These are phyloP conservation scores for Heliconius hermathena DNA, from an alignment of 1,140 invertebrate species.

Conservation along the genomic window DNA sequence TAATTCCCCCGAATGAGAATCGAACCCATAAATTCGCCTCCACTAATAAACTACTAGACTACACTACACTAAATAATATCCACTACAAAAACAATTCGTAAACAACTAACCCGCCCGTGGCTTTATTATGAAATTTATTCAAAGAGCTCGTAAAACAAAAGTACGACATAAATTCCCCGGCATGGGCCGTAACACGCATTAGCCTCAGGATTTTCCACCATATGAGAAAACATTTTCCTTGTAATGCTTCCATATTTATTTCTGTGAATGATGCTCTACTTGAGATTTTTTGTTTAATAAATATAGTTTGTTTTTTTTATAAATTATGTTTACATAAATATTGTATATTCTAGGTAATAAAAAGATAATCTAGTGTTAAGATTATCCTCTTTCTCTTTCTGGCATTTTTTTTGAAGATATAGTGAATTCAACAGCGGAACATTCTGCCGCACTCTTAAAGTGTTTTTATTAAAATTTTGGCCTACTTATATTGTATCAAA, in stretches of 20 bases:
- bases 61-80: not conserved
- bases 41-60: conserved; percentile 8
- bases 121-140: conserved; percentile 64
- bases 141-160: conserved; percentile 69
- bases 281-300: conserved; percentile 24
- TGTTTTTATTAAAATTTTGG: too few relatives aligned
- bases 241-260: conserved; percentile 46
- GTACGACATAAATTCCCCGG: conserved; percentile 65
- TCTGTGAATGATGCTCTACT: conserved; percentile 55
- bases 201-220: conserved; percentile 67
- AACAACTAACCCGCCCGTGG: conserved; percentile 45
- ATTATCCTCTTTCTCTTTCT: too few relatives aligned
- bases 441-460: too few relatives aligned
- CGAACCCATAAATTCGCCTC: not conserved
- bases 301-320: not conserved
- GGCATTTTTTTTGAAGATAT: too few relatives aligned
- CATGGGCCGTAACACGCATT: conserved; percentile 60
- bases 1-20: not conserved
- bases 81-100: conserved; percentile 31
- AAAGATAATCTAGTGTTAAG: too few relatives aligned
- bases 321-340: not conserved
- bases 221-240: conserved; percentile 76
- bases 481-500: too few relatives aligned
- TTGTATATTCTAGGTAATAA: too few relatives aligned
- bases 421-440: too few relatives aligned